phyloP scores from a whole-genome alignment of 2,888 invertebrate species.

The Hydropsyche betteni region DNA sequence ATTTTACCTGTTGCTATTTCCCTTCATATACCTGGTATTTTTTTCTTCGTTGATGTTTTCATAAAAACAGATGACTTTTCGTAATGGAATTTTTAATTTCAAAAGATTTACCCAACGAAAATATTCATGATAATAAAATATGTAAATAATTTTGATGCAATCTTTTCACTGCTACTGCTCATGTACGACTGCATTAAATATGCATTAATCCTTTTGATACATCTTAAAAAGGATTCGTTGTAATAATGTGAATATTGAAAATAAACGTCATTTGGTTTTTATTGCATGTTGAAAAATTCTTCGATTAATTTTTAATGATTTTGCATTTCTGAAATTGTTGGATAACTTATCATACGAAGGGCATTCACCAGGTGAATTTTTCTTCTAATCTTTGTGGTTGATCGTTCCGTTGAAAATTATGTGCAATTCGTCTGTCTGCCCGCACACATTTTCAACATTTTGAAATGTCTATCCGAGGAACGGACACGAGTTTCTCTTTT shows the following conservation, averaged over 20 bases:
- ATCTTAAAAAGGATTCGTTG: too few species aligned
- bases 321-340: too few species aligned
- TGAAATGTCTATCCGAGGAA: conserved; percentile 43
- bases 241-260: too few species aligned
- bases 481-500: conserved; percentile 32
- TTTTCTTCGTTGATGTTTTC: not conserved
- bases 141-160: conserved; percentile 12
- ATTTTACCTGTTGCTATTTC: conserved; percentile 26
- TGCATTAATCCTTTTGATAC: too few species aligned
- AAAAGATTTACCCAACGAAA: not conserved
- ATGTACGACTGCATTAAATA: too few species aligned
- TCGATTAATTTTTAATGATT: too few species aligned
- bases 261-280: too few species aligned
- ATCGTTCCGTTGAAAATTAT: conserved; percentile 47
- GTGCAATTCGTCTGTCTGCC: conserved; percentile 45
- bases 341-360: too few species aligned
- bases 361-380: conserved; percentile 31
- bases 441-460: conserved; percentile 17
- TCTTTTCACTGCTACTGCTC: not conserved
- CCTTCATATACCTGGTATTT: conserved; percentile 17
- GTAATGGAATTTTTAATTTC: conserved; percentile 17
- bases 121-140: conserved; percentile 13
- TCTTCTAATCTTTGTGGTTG: conserved; percentile 38
- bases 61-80: conserved; percentile 12
- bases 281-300: too few species aligned